Evolutionary conservation across 2,888 invertebrate genomes (phyloP), one percentile per base, ranked within the genome.

Genomic region (Ormia ochracea): DNA sequence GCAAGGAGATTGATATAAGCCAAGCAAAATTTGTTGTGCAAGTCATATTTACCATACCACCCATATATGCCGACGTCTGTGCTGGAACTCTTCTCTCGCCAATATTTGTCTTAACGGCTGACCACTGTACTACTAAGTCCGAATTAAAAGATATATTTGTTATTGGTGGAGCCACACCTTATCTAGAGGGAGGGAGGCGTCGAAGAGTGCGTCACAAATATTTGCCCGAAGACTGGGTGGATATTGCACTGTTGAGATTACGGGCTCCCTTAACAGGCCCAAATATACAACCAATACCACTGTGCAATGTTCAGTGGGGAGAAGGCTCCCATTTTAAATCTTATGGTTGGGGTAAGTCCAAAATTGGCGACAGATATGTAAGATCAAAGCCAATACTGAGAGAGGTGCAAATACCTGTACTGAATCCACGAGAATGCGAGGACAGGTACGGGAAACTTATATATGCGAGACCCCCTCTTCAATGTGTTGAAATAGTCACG

Each of bases 71-170:
- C n/a, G 2, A 0, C 0, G 28, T 28, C n/a, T 61, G 61, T 5
- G 61, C 31, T 33, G 61, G 61, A 1, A 45, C n/a, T 14, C 61
- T 61, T 4, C n/a, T 61, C n/a, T 45, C 61, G 21, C 61, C 61
- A 4, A 1, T 21, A 4, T n/a, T 33, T 7, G 21, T 61, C 4
- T 14, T 61, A 31, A 61, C 61, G 33, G 61, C 61, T 7, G 61
- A 31, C 21, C 61, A 61, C 3, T 61, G 61, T 61, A 33, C 45
- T 4, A 14, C 10, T 3, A 1, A 9, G 31, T 4, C 23, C 4
- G 0, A 4, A 19, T 9, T 14, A 1, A 7, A n/a, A 7, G 45
- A 45, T 14, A 12, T 61, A 3, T 33, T 21, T 1, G 45, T 61
- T 9, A 45, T 45, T 21, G 61, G 21, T 45, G 61, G 61, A 14